Base-by-base conservation (phyloP, 1,140 invertebrate genomes). In the Drosophila melanogaster region DNA sequence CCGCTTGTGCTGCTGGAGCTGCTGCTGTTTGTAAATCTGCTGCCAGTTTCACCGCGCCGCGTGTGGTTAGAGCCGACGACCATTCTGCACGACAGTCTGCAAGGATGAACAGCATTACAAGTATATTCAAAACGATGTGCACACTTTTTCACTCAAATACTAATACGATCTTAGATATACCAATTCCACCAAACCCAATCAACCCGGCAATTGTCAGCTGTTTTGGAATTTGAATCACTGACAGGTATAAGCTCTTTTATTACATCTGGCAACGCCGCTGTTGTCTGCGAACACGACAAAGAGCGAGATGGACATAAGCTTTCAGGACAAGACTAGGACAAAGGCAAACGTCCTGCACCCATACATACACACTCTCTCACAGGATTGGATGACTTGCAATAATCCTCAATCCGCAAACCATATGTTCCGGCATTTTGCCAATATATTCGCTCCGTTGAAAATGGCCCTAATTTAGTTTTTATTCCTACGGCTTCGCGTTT, bases 21-120 rank as follows among this genome's bases (percentile, higher is more conserved):
- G 53, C 22, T 62, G 75, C 24, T 65, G 74, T 55, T 91, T 56
- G 70, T 67, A 78, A 69, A 90, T 91, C 79, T 91, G 56, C 70
- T 87, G 72, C 75, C 81, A 80, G 83, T 92, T 64, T 90, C 86
- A 78, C 87, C 65, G 60, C 90, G 90, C 49, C 90, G 90, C 57
- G 85, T 84, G 53, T 92, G 84, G 87, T 86, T 92, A 55, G 91
- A 92, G 51, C 90, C 91, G 75, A 92, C 91, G 79, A 92, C 91
- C 91, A 92, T 92, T 91, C 83, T 90, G 80, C 62, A 73, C 15
- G 79, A 75, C 69, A 89, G 66, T 90, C 90, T 91, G 74, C 5
- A 81, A 79, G 55, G 6, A 10, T 26, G 3, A 10, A 35, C 2
- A 12, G 4, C n/a, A 14, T 53, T 41, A 38, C 11, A 38, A 14